Percentiles rank a stretch among this genome's conserved stretches.
These are phyloP conservation scores for Morpho achilles DNA, from an alignment of 2,888 invertebrate species.

Conservation along the genomic window DNA sequence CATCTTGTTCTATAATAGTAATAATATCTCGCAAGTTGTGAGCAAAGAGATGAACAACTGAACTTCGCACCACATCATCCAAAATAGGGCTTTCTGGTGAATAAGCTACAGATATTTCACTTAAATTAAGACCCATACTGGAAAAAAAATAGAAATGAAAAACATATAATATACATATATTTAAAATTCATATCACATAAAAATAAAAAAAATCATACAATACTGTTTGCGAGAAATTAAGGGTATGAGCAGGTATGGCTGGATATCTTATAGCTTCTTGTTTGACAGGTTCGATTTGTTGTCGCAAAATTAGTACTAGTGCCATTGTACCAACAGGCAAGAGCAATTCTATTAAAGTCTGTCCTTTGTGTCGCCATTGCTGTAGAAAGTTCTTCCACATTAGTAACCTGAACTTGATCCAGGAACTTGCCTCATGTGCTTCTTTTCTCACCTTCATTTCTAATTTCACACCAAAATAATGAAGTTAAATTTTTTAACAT, in stretches of 20 bases:
- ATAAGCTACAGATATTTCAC: slow-evolving; percentile 59
- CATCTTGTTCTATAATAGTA: slow-evolving; percentile 38
- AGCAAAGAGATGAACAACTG: slow-evolving; percentile 46
- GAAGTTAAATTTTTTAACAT: neutral
- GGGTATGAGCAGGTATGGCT: slow-evolving; percentile 43
- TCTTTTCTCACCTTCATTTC: slow-evolving; percentile 21
- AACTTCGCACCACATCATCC: slow-evolving; percentile 53
- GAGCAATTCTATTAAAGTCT: slow-evolving; percentile 83
- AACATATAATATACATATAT: neutral
- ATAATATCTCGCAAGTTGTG: slow-evolving; percentile 45
- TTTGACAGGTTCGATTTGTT: slow-evolving; percentile 79
- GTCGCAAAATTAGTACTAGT: slow-evolving; percentile 84
- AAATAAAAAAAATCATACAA: slow-evolving; percentile 45
- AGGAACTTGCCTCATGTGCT: slow-evolving; percentile 45
- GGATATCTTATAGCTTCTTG: slow-evolving; percentile 39
- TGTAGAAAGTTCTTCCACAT: slow-evolving; percentile 92
- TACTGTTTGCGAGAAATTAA: slow-evolving; percentile 35
- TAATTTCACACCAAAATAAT: slow-evolving; percentile 1
- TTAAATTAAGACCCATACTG: slow-evolving; percentile 52
- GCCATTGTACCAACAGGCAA: slow-evolving; percentile 83
- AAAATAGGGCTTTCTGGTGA: slow-evolving; percentile 62
- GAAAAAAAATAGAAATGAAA: slow-evolving; percentile 28
- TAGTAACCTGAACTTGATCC: slow-evolving; percentile 82
- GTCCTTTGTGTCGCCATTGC: slow-evolving; percentile 84
- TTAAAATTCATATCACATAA: neutral